These are phyloP conservation scores for Bombycilla garrulus DNA, from an alignment of 2,113 vertebrate species.

Conservation along the genomic window DNA sequence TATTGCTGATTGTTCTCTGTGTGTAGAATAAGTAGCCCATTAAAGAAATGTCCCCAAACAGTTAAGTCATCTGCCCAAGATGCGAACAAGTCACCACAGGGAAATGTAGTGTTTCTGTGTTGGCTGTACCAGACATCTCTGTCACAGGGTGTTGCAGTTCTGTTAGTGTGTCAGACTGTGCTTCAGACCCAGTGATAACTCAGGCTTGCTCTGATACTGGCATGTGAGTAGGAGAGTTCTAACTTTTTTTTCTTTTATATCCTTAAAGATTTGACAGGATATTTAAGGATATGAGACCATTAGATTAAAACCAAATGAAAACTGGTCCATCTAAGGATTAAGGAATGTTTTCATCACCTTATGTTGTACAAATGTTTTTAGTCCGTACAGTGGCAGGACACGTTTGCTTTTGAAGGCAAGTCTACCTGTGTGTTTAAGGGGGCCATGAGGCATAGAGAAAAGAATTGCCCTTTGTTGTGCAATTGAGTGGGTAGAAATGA, in stretches of 20 bases:
- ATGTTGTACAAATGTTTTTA: neutral
- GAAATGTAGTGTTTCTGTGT: neutral
- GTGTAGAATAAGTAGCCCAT: neutral
- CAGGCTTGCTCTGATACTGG: neutral
- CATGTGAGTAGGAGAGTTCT: neutral
- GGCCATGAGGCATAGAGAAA: neutral
- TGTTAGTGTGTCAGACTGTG: accelerated
- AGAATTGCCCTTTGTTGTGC: neutral
- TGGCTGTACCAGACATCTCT: neutral
- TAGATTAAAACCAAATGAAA: neutral
- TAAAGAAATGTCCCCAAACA: neutral
- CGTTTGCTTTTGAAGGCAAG: neutral
- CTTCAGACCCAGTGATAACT: neutral
- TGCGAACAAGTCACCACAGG: neutral
- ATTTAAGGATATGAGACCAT: neutral
- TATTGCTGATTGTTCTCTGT: neutral
- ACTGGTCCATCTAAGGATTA: neutral
- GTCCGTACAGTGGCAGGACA: neutral
- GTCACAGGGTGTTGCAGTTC: neutral
- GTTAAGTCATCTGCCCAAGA: neutral
- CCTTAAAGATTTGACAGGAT: neutral
- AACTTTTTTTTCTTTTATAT: neutral
- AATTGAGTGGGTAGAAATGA: neutral
- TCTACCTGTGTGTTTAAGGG: neutral
- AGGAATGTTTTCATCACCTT: neutral